A percentile compares a stretch with the other conserved stretches of the same genome.
Conservation (phyloP, 2,113 vertebrate genomes). For the Macheiramphus alcinus region DNA sequence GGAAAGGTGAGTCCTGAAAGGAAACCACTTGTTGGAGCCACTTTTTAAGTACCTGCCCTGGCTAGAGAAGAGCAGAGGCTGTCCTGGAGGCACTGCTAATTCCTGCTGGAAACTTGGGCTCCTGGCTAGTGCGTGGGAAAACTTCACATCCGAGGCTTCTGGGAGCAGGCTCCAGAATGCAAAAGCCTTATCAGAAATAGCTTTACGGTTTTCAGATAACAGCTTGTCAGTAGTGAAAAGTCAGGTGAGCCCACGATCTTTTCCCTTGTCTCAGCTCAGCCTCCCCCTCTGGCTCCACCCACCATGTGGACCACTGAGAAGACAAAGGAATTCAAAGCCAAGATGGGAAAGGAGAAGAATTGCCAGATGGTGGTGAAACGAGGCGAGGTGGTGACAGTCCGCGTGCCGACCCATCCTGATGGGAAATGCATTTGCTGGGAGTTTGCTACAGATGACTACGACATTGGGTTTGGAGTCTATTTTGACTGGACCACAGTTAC, state of each 20-base stretch:
- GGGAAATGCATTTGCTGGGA: slow-evolving; percentile 96
- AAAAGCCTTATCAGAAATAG: neutral
- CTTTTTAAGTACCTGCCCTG: neutral
- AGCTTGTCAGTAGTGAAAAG: neutral
- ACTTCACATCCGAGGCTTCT: neutral
- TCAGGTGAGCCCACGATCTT: neutral
- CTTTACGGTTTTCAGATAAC: neutral
- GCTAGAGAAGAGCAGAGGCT: neutral
- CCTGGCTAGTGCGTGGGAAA: neutral
- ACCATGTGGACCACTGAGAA: slow-evolving; percentile 88
- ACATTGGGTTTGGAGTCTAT: slow-evolving; percentile 97
- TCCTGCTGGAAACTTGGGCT: neutral
- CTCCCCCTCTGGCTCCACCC: slow-evolving; percentile 84
- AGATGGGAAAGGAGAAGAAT: slow-evolving; percentile 87
- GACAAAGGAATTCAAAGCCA: slow-evolving; percentile 91
- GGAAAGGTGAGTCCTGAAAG: slow-evolving; percentile 66
- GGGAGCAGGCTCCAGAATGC: neutral
- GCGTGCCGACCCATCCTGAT: slow-evolving; percentile 91
- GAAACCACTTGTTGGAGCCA: neutral
- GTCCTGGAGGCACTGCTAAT: neutral
- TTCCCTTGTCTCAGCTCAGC: slow-evolving; percentile 73
- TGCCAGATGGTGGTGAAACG: slow-evolving; percentile 89
- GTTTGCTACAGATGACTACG: slow-evolving; percentile 94
- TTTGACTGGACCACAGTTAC: slow-evolving; percentile 96
- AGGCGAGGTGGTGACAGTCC: slow-evolving; percentile 93